Base-by-base conservation (phyloP, 2,113 vertebrate genomes). In the Rhinoptilus africanus region DNA sequence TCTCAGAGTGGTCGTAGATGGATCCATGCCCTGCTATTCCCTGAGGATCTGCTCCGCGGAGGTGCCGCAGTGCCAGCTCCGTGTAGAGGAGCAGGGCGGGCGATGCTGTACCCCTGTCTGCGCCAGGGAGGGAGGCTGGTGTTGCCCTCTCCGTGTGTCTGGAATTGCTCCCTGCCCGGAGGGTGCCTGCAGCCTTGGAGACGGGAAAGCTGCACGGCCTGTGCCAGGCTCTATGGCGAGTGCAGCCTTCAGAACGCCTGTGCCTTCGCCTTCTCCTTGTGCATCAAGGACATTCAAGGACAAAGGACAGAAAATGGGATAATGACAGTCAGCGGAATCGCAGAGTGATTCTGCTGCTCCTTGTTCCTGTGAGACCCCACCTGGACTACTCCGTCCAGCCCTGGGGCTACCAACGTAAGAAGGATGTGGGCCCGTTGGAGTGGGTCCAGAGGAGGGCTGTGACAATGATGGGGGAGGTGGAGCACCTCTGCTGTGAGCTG, bases 151-250 rank as follows among this genome's bases (percentile, higher is more conserved):
- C 54, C 6, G 7, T 2, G 0, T 53, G 59, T 50, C 39, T 28
- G 34, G 86, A 20, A 8, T 6, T 32, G 27, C 12, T 54, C 0
- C 0, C 30, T 47, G 45, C 19, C n/a, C 4, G 27, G 19, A 35
- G 12, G 32, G 37, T 50, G 48, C 34, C 22, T 3, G 0, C 19
- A 10, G 3, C 39, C 14, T 23, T 13, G 2, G 4, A 26, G 51
- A 53, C 0, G 4, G 21, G 21, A 50, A 45, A 20, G 6, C 5
- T 8, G 34, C 13, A 2, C 12, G 12, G 84, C 13, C 0, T 0
- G 0, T 9, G 34, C 4, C 1, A 2, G 16, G 6, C 15, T 30
- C 2, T 2, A 2, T 7, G 0, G 4, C 0, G 8, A 35, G 64
- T 1, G 0, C 35, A 34, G 43, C 76, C 35, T 18, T 28, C 16